Base-by-base conservation (phyloP, 2,888 invertebrate genomes). In the Mesorhabditis belari region DNA sequence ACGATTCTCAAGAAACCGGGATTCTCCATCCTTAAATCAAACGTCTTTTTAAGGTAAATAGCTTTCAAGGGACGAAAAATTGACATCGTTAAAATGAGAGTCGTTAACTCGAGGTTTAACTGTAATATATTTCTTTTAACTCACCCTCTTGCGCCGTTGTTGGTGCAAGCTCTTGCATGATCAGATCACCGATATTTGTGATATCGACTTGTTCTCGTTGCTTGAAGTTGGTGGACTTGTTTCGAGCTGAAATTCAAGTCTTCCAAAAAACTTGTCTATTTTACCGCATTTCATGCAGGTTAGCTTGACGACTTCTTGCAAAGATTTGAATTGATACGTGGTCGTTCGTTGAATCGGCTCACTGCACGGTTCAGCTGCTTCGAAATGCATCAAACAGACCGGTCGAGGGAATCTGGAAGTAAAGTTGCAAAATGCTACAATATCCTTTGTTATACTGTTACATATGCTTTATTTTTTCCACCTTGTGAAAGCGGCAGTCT, bases 381-480 rank as follows among this genome's bases (percentile, higher is more conserved):
- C 60, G 58, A 70, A 73, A 65, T 71, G 67, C 69, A 79, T 69
- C 54, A 79, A 67, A 69, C 79, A 79, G 52, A 76, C 69, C 29
- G 77, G 74, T 54, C 77, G 73, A n/a, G 79, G 79, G 70, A 80
- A 79, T 35, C 77, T 70, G 44, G 0, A 19, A 51, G 5, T 55
- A 54, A 44, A 58, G 19, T 54, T 58, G 53, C 21, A 27, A 25
- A 23, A 57, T 23, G 6, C 49, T 50, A 57, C 57, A 19, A 23
- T 55, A 44, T 44, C 35, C 55, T 35, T 44, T 29, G 35, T 4
- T n/a, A n/a, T n/a, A n/a, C n/a, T n/a, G n/a, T n/a, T n/a, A n/a
- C n/a, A n/a, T n/a, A n/a, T n/a, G n/a, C n/a, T n/a, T n/a, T n/a
- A n/a, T n/a, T n/a, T n/a, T 35, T 6, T n/a, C 2, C n/a, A 35